Conservation (phyloP, 2,113 vertebrate species). For the Psephotus haematonotus region DNA sequence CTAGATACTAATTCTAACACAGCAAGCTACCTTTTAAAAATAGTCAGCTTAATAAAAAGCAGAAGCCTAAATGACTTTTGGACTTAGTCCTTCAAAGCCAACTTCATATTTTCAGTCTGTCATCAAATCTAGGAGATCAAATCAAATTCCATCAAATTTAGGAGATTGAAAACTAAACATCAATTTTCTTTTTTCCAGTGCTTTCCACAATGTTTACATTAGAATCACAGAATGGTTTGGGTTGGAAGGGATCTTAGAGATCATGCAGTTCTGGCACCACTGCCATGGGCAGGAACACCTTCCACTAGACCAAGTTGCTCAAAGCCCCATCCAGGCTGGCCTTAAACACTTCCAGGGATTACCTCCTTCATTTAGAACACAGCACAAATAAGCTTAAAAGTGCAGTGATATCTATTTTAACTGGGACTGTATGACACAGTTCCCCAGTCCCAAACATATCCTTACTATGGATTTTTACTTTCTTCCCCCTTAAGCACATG, state of each 20-base stretch:
- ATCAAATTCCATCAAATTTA: neutral
- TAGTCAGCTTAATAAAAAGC: neutral
- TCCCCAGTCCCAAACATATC: neutral
- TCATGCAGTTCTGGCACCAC: neutral
- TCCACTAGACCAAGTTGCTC: neutral
- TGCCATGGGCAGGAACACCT: neutral
- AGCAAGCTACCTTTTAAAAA: neutral
- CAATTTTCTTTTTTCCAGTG: neutral
- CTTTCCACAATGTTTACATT: neutral
- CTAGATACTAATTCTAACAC: neutral
- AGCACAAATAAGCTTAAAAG: neutral
- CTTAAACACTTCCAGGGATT: neutral
- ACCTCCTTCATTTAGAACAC: neutral
- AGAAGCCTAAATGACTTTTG: neutral
- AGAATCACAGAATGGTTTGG: neutral
- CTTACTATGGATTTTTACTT: neutral
- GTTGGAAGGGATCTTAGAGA: neutral
- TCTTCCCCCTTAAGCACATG: fast-evolving
- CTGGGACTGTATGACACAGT: neutral
- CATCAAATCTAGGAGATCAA: neutral
- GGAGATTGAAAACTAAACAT: neutral
- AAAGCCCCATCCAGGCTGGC: neutral
- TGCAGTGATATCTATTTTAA: neutral
- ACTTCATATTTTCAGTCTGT: neutral
- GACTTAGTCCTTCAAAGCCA: neutral